These are phyloP conservation scores for Drosophila athabasca DNA, from an alignment of 1,140 invertebrate genomes.

Conservation along the genomic window DNA sequence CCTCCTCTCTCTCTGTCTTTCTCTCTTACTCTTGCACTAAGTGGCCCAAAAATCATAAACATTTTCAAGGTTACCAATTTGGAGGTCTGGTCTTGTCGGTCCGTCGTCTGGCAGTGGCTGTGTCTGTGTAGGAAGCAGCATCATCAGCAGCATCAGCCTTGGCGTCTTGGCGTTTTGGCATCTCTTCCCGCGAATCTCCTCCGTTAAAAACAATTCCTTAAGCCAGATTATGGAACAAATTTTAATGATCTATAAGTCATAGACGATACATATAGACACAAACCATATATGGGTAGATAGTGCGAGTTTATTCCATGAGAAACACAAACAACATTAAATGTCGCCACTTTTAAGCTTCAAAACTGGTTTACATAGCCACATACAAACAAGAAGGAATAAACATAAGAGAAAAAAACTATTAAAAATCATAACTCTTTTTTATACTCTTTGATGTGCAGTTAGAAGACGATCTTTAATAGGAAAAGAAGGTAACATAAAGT, in stretches of 20 bases:
- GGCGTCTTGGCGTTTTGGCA: no score
- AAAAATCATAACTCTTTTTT: slow-evolving; percentile 14
- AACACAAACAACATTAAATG: slow-evolving; percentile 50
- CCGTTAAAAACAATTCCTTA: slow-evolving; percentile 21
- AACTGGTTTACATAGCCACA: slow-evolving; percentile 51
- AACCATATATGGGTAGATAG: background rate
- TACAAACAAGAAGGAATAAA: slow-evolving; percentile 7
- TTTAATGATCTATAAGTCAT: slow-evolving; percentile 33
- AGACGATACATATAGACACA: slow-evolving; percentile 1
- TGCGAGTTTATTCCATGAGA: slow-evolving; percentile 3
- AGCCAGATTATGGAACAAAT: slow-evolving; percentile 46
- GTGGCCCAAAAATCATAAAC: slow-evolving; percentile 43
- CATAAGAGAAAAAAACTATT: slow-evolving; percentile 14
- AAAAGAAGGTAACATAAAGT: no score
- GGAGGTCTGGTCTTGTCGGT: background rate
- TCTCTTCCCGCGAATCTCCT: no score
- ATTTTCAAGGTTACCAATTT: slow-evolving; percentile 51
- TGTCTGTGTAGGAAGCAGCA: slow-evolving; percentile 15
- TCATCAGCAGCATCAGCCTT: slow-evolving; percentile 4
- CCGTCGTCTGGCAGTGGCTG: background rate
- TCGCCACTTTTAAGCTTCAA: slow-evolving; percentile 42
- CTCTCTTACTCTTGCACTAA: slow-evolving; percentile 1
- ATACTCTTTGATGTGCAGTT: slow-evolving; percentile 7
- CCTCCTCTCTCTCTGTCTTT: background rate
- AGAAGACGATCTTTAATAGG: no score